Base-by-base conservation (phyloP, 37 sponge, comb jelly and placozoan genomes). In the Hexactinellida sp. region DNA sequence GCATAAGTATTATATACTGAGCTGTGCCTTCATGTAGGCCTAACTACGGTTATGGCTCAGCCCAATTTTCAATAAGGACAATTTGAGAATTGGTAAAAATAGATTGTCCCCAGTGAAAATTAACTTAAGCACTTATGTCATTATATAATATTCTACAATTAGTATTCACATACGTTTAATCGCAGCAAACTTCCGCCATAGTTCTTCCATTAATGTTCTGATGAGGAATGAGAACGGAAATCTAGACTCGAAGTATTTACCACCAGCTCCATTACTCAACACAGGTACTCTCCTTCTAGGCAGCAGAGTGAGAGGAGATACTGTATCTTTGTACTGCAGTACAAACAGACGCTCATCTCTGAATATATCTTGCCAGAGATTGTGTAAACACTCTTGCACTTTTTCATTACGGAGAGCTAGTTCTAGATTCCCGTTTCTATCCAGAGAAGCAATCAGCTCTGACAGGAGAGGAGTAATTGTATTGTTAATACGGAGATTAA, bases 371-470 rank as follows among this genome's bases (percentile, higher is more conserved):
- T 63, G 76, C 76, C 76, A 63, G 3, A 63, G 21, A n/a, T 63
- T 63, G 5, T 32, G 34, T 28, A 63, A 25, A 63, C 76, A 63
- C 3, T 10, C 28, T 10, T 7, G 76, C 13, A 32, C 76, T 25
- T 63, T 23, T n/a, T 63, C 76, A 10, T 63, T 10, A 63, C 3
- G 3, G 30, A 63, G 76, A 63, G 28, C 76, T 63, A 63, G 30
- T 28, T 63, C 76, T 63, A 63, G 76, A 63, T 63, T 63, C 13
- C 76, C 76, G 13, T 63, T 63, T n/a, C 76, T 63, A 63, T 63
- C 76, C 34, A 63, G 21, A 25, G 5, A 63, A 25, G 76, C 76
- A 25, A 63, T 63, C 76, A 63, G 34, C 30, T 63, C 76, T 25
- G 76, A 23, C 5, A 63, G 3, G 5, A 63, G 76, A 63, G 76